Evolutionary conservation across 2,888 invertebrate species (phyloP), one percentile per base, ranked within the genome.

Genomic region (Euplagia quadripunctaria): DNA sequence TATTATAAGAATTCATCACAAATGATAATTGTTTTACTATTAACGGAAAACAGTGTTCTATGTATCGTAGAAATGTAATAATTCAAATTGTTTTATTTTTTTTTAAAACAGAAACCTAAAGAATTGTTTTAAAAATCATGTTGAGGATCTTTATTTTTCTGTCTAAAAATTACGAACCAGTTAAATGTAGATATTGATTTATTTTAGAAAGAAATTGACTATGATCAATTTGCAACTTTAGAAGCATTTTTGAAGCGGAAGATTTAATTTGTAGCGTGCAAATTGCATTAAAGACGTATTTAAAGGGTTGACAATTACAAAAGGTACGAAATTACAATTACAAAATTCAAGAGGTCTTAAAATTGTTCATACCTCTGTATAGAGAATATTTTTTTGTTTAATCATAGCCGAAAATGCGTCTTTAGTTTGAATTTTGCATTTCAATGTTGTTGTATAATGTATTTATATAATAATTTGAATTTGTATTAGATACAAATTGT

Each of bases 401-500:
- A 65, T 49, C 4, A 14, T 14, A 65, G 16, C 31, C 9, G 12
- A 7, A 0, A 49, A 49, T 49, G 14, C 20, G 66, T 66, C 16
- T 51, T 66, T 51, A 49, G 11, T 66, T 41, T 31, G 16, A 20
- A 20, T 3, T 64, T 64, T 43, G 20, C 20, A 58, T 41, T 17
- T 55, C 12, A 41, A 31, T 65, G 49, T 46, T 67, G 67, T 71
- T 49, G 65, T 65, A 71, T 65, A 12, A 65, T 55, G 58, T 71
- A 71, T 71, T 71, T 46, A 55, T 52, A 20, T 64, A 64, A 52
- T 52, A 52, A 69, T 71, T 67, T 67, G 49, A 61, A 67, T 71
- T 31, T 67, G 49, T 67, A 67, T 71, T 31, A n/a, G 7, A 71
- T 67, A 71, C 61, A 66, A 68, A 72, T 66, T 66, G 55, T 64